These are phyloP conservation scores for Masnerella sp. DNA, from an alignment of 2,888 invertebrate species.

Conservation along the genomic window DNA sequence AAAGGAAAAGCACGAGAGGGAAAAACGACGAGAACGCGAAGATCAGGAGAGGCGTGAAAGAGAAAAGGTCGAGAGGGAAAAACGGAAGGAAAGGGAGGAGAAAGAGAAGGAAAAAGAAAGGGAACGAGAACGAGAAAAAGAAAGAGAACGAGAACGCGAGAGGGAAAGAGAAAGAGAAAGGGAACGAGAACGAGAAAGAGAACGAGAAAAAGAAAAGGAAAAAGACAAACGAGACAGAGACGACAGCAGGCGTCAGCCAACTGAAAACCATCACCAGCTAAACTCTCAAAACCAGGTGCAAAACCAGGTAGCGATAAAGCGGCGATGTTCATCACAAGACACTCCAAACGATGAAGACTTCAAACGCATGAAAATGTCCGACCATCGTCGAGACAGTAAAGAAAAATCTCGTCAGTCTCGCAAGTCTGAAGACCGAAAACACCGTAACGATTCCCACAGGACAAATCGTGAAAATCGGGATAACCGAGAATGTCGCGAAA, in stretches of 20 bases:
- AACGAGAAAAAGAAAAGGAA: conserved; percentile 74
- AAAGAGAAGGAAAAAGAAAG: conserved; percentile 74
- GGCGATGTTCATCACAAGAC: conserved; percentile 89
- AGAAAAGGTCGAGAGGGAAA: conserved; percentile 76
- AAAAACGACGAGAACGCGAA: conserved; percentile 76
- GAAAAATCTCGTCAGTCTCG: conserved; percentile 78
- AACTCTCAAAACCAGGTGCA: conserved; percentile 63
- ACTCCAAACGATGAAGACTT: conserved; percentile 80
- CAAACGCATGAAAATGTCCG: conserved; percentile 82
- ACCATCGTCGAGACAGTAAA: conserved; percentile 84
- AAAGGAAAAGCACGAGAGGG: conserved; percentile 74
- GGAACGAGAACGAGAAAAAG: conserved; percentile 76
- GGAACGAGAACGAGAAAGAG: conserved; percentile 77
- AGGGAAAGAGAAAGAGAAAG: conserved; percentile 77
- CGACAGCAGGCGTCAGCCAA: conserved; percentile 72
- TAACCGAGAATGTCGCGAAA: conserved; percentile 72
- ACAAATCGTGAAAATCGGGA: conserved; percentile 74
- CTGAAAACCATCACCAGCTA: conserved; percentile 72
- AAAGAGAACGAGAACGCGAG: conserved; percentile 72
- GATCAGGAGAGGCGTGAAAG: conserved; percentile 75
- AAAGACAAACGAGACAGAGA: conserved; percentile 76
- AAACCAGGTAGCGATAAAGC: conserved; percentile 83
- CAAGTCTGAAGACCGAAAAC: conserved; percentile 75
- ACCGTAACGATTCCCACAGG: conserved; percentile 74
- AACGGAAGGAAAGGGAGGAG: conserved; percentile 72